Base-by-base conservation (phyloP, 2,888 invertebrate genomes). In the Tenthredo mesomela region DNA sequence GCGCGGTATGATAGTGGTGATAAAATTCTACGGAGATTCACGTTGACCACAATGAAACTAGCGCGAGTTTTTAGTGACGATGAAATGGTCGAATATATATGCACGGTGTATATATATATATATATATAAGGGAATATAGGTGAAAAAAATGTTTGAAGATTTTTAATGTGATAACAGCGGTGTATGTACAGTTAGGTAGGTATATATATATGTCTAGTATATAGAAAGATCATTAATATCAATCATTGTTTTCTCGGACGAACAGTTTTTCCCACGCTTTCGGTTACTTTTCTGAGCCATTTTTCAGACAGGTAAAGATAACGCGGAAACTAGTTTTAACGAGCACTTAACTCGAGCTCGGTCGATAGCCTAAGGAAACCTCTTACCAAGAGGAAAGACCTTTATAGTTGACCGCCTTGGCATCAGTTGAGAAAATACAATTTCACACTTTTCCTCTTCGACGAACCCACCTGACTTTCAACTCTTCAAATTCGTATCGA, bases 291-390 rank as follows among this genome's bases (percentile, higher is more conserved):
- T 85, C 70, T n/a, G 80, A 82, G 77, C 58, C 84, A 86, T 84
- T 87, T 87, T 86, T 87, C 87, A 85, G 86, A 86, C 87, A 86
- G 78, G 58, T 29, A 65, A 77, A 88, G 88, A 88, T 89, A 89
- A 83, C 84, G 75, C 70, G 29, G 86, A 89, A 77, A 85, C 61
- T 70, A 87, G 86, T 88, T 88, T 88, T 89, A 89, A 89, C 89
- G 88, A 88, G 88, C 89, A 87, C 88, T 89, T 88, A 88, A 88
- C 88, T 86, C 87, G 85, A 84, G 87, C 87, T 83, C 71, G 58
- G 82, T 86, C 88, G 86, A 87, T 88, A 86, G 80, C 61, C 61
- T 43, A 86, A 86, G 40, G 33, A 61, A 77, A 77, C 77, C 77
- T 77, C 77, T 77, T 77, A 77, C 77, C 77, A 18, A 50, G 29